Conservation (phyloP, 2,113 vertebrate species). For the Nansenia antarctica region DNA sequence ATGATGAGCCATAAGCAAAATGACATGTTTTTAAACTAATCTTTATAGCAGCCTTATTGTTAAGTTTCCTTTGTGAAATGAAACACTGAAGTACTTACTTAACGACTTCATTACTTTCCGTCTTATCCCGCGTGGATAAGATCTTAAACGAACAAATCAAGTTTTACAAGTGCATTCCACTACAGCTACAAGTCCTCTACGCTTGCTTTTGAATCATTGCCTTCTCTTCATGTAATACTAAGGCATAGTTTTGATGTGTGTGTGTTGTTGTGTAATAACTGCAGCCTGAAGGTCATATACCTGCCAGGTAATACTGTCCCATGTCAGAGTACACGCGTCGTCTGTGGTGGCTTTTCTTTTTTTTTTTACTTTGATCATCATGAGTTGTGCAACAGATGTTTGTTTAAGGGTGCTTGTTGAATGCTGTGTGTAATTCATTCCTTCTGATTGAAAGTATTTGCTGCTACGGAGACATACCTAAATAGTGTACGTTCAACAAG, state of each 20-base stretch:
- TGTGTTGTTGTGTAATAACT: background rate
- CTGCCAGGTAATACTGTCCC: background rate
- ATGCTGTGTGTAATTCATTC: conserved; percentile 3
- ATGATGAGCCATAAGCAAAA: background rate
- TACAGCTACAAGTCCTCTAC: background rate
- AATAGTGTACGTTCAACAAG: conserved; percentile 6
- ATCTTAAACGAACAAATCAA: background rate
- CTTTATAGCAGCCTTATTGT: background rate
- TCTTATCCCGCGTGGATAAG: background rate
- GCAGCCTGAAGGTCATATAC: background rate
- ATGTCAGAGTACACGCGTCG: background rate
- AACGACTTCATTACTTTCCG: no score
- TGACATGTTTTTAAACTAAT: background rate
- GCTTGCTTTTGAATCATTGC: conserved; percentile 1
- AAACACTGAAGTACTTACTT: background rate
- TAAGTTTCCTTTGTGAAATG: background rate
- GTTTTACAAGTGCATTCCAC: conserved; percentile 1
- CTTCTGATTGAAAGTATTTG: conserved; percentile 7
- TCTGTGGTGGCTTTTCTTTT: background rate
- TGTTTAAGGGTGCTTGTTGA: background rate
- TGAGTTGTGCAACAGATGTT: background rate
- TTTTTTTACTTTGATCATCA: background rate
- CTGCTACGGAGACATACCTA: conserved; percentile 25
- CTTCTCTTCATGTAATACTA: background rate
- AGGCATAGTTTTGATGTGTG: background rate